phyloP scores from a whole-genome alignment of 2,888 invertebrate species.

The Drosophila acutilabella region DNA sequence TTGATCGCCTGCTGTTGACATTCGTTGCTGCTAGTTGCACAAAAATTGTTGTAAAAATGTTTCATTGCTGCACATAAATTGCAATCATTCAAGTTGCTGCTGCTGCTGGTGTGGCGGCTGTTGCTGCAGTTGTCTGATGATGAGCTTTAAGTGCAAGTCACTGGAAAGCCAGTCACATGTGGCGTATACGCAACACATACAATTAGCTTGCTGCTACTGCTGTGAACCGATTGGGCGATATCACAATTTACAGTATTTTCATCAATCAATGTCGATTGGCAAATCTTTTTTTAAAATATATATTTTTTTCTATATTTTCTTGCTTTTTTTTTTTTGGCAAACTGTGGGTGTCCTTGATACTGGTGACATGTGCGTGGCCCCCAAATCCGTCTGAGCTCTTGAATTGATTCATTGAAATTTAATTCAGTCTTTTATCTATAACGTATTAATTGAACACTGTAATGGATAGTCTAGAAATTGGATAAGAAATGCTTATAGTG shows the following conservation, averaged over 20 bases:
- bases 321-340: conserved; percentile 16
- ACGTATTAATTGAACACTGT: conserved; percentile 46
- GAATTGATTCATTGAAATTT: conserved; percentile 65
- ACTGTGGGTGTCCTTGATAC: conserved; percentile 27
- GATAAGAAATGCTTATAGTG: conserved; percentile 5
- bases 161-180: conserved; percentile 31
- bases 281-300: conserved; percentile 53
- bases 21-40: conserved; percentile 62
- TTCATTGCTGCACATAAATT: conserved; percentile 72
- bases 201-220: conserved; percentile 56
- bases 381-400: conserved; percentile 11
- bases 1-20: conserved; percentile 79
- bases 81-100: conserved; percentile 27
- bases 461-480: conserved; percentile 38
- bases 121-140: conserved; percentile 50
- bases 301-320: neutral
- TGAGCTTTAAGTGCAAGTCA: conserved; percentile 59
- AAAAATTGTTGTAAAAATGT: conserved; percentile 62
- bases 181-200: conserved; percentile 57
- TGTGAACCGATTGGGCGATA: conserved; percentile 14
- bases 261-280: conserved; percentile 76
- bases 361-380: neutral
- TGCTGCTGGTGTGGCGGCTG: conserved; percentile 10
- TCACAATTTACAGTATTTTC: conserved; percentile 65
- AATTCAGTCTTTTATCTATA: conserved; percentile 49